Percentiles rank a stretch among this genome's conserved stretches.
phyloP scores from a whole-genome alignment of 2,888 invertebrate genomes.

The Eupeodes luniger region DNA sequence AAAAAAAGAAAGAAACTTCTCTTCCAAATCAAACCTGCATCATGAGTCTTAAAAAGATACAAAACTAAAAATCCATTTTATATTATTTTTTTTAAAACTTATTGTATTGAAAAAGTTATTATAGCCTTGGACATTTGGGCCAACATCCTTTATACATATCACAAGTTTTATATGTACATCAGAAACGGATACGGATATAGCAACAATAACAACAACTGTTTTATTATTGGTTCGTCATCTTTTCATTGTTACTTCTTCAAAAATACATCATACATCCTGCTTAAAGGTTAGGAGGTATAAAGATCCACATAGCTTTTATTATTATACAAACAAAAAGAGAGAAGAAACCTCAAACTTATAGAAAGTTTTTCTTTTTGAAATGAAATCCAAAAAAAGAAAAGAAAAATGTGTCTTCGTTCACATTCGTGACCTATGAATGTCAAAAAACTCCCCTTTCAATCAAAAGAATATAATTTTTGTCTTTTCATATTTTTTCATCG shows the following conservation, averaged over 20 bases:
- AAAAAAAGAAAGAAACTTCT: neutral
- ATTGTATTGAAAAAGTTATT: conserved; percentile 33
- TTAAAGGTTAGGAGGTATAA: no score
- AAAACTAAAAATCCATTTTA: conserved; percentile 25
- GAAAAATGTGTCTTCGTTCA: conserved; percentile 30
- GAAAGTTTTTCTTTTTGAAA: conserved; percentile 10
- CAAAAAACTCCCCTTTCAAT: conserved; percentile 61
- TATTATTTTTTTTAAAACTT: neutral
- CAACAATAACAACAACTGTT: conserved; percentile 5
- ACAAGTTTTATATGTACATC: neutral
- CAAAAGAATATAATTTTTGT: conserved; percentile 61
- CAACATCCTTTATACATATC: conserved; percentile 14
- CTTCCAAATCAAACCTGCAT: neutral
- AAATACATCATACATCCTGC: neutral
- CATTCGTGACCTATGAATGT: conserved; percentile 72
- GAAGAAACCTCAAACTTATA: neutral
- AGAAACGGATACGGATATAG: neutral
- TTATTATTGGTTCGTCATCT: conserved; percentile 35
- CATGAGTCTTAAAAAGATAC: conserved; percentile 7
- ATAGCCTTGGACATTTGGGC: conserved; percentile 40
- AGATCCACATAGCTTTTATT: no score
- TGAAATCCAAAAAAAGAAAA: neutral
- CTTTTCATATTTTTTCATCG: conserved; percentile 30
- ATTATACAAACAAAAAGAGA: neutral
- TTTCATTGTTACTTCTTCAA: conserved; percentile 28